Conservation (phyloP, 2,113 vertebrate species). For the Cephalopterus ornatus region DNA sequence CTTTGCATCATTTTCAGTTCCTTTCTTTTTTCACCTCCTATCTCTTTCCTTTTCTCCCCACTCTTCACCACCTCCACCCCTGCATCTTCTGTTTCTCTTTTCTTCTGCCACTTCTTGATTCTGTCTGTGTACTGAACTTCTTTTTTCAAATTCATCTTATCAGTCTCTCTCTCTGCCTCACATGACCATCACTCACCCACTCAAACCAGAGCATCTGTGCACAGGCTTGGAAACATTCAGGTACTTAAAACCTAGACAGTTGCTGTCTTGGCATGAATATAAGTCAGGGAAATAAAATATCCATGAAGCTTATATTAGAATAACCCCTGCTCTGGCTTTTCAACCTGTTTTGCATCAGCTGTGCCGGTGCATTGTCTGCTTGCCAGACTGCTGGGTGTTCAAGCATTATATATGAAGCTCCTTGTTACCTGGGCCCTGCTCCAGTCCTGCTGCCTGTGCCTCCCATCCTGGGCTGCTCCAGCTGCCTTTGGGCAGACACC, state of each 20-base stretch:
- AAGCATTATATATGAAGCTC: rapidly evolving
- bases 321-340: neutral
- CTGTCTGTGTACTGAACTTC: slow-evolving; percentile 32
- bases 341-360: neutral
- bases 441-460: neutral
- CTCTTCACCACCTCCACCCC: slow-evolving; percentile 59
- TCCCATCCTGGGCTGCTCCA: neutral
- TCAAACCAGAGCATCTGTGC: slow-evolving; percentile 30
- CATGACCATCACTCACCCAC: slow-evolving; percentile 50
- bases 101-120: slow-evolving; percentile 44
- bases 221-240: neutral
- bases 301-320: neutral
- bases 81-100: slow-evolving; percentile 65
- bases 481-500: neutral
- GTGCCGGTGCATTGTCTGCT: neutral
- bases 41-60: slow-evolving; percentile 52
- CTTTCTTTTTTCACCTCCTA: slow-evolving; percentile 52
- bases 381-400: neutral
- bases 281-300: neutral
- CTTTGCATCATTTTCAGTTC: slow-evolving; percentile 44
- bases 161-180: slow-evolving; percentile 32
- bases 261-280: neutral
- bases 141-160: slow-evolving; percentile 28
- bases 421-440: neutral
- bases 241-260: neutral